phyloP scores from a whole-genome alignment of 1,140 invertebrate species.

The Adelges cooleyi region DNA sequence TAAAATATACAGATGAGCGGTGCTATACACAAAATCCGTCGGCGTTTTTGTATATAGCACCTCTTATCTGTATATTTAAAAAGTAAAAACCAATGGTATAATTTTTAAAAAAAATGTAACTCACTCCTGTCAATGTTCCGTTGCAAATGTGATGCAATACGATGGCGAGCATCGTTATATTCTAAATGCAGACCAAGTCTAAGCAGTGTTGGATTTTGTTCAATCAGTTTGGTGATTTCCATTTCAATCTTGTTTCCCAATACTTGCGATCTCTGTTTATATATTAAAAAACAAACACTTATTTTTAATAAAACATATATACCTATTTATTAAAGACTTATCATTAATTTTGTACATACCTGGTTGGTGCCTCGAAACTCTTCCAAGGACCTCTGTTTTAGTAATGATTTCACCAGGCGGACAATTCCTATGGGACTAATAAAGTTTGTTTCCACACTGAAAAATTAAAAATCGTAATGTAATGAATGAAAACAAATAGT shows the following conservation, averaged over 20 bases:
- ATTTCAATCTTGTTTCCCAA: constrained; percentile 96
- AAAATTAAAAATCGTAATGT: constrained; percentile 33
- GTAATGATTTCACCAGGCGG: constrained; percentile 69
- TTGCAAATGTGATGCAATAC: constrained; percentile 84
- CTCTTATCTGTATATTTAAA: no score
- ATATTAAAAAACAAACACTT: constrained; percentile 28
- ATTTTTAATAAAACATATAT: background rate
- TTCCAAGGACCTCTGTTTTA: constrained; percentile 73
- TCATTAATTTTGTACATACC: constrained; percentile 45
- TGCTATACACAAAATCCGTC: no score
- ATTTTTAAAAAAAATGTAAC: constrained; percentile 42
- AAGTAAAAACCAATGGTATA: no score
- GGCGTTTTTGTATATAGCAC: no score
- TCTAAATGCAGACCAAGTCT: constrained; percentile 88
- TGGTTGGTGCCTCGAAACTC: constrained; percentile 93
- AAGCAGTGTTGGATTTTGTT: constrained; percentile 82
- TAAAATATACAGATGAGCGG: no score
- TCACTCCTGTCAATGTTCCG: constrained; percentile 94
- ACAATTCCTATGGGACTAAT: constrained; percentile 74
- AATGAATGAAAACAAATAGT: background rate
- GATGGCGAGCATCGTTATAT: constrained; percentile 88
- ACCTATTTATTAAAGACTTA: background rate
- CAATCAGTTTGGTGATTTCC: constrained; percentile 87
- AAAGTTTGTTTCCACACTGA: constrained; percentile 88
- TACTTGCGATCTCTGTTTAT: constrained; percentile 73